Evolutionary conservation across 2,888 invertebrate genomes (phyloP), one percentile per base, ranked within the genome.

Genomic region (Margaritifera margaritifera): DNA sequence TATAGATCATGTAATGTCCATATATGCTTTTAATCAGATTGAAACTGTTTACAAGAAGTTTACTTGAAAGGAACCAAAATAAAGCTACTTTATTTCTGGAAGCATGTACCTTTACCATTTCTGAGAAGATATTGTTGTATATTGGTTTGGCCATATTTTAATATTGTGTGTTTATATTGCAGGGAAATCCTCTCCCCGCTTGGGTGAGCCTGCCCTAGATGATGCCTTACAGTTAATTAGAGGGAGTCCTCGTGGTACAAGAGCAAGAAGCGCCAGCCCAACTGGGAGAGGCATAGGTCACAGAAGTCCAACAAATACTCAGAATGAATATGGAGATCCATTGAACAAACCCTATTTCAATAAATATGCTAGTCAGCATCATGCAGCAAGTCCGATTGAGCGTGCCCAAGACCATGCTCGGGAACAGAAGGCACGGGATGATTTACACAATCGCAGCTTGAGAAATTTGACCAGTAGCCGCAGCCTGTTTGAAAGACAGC

Each of bases 401-500:
- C 65, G 64, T n/a, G 68, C 72, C 27, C 59, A 63, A 51, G 68
- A 67, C 4, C 62, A 64, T 20, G 66, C 66, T 2, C 64, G 66
- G 42, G 59, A 66, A 5, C 61, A 55, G 27, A 68, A 77, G 19
- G 74, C 75, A 65, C 69, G 69, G 59, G 77, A 76, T 15, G 81
- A 82, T 52, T 69, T 86, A 52, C 82, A 84, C 67, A 80, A 83
- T 62, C 79, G 79, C 62, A 87, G 87, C 66, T 69, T 87, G 62
- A 78, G 81, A 42, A 87, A 87, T 69, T 66, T 86, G 62, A 84
- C 75, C 27, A 85, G 79, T 72, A 87, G 87, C 68, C 77, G 83
- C 24, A 85, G 75, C 64, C 74, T 87, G 66, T 88, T 88, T 80
- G 88, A 88, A 74, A 83, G 86, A 57, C 85, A 85, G 66, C 74